phyloP scores from a whole-genome alignment of 2,113 vertebrate genomes.

The Vulpes lagopus region DNA sequence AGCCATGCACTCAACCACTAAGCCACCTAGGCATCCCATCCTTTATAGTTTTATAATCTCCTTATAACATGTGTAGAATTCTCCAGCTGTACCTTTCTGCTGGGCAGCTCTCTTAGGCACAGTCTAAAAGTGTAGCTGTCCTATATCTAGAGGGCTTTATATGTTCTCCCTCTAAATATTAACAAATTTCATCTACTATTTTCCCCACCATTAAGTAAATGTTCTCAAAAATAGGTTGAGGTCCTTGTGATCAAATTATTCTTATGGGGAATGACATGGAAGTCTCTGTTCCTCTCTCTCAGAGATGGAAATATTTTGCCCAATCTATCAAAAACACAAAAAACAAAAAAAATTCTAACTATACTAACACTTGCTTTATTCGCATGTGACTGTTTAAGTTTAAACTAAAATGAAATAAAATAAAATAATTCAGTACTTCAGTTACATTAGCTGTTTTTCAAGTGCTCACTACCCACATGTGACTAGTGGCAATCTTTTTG shows the following conservation, averaged over 20 bases:
- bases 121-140: neutral
- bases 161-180: neutral
- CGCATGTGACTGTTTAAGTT: neutral
- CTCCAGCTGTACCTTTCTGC: neutral
- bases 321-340: neutral
- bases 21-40: no score
- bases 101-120: neutral
- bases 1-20: no score
- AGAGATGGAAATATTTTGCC: neutral
- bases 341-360: neutral
- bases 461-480: neutral
- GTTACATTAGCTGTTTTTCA: neutral
- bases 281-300: neutral
- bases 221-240: neutral
- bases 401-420: conserved; percentile 27
- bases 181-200: neutral
- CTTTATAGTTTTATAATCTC: neutral
- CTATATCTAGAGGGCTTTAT: neutral
- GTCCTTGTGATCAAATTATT: neutral
- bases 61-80: neutral
- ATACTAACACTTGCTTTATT: neutral
- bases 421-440: neutral
- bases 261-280: neutral
- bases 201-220: neutral
- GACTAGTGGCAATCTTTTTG: neutral